phyloP scores from a whole-genome alignment of 2,888 invertebrate genomes.

The Eupithecia vulgata region DNA sequence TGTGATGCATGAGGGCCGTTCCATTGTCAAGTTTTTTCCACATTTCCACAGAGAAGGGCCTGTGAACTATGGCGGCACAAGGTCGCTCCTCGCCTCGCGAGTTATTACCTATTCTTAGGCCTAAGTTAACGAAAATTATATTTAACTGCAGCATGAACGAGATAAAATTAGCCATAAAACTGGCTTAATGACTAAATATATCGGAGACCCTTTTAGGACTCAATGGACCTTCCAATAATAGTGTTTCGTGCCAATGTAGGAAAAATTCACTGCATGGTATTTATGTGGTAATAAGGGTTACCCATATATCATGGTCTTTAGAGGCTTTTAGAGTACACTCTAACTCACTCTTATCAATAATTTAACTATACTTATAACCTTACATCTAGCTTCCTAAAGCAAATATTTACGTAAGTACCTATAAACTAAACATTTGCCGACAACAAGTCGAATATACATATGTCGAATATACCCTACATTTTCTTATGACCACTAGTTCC shows the following conservation, averaged over 20 bases:
- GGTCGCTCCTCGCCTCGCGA: slow-evolving; percentile 53
- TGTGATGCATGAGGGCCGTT: slow-evolving; percentile 68
- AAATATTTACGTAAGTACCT: no score
- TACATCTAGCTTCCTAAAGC: no score
- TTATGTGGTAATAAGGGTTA: no score
- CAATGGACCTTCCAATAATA: background rate
- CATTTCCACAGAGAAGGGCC: slow-evolving; percentile 82
- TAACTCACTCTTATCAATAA: no score
- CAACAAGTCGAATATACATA: no score
- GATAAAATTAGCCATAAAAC: background rate
- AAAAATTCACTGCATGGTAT: no score
- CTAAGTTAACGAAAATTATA: slow-evolving; percentile 4
- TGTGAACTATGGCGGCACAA: slow-evolving; percentile 77
- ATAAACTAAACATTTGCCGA: no score
- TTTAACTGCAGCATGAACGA: background rate
- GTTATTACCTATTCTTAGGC: background rate
- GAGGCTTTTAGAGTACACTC: no score
- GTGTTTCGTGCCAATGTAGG: background rate
- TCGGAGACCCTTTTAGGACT: background rate
- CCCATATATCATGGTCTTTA: no score
- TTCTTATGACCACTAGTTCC: no score
- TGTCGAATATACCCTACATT: no score
- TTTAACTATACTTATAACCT: no score
- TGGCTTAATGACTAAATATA: background rate
- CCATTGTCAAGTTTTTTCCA: slow-evolving; percentile 80